Percentiles rank a stretch among this genome's conserved stretches.
Evolutionary conservation across 2,797 vertebrate species (phyloP).

Genomic region (Poecilia velifera): DNA sequence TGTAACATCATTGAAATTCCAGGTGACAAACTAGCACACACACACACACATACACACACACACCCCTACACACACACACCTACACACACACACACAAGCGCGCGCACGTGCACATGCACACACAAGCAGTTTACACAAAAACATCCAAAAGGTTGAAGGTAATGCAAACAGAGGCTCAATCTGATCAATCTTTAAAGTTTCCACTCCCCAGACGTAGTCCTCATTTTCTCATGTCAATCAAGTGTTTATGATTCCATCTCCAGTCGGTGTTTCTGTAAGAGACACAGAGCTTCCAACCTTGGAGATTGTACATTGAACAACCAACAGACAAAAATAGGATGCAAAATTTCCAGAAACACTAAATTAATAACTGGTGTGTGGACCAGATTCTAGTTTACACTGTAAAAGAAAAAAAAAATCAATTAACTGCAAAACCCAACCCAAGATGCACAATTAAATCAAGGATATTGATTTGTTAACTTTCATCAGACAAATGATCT

Average conservation of each 20-base stretch:
- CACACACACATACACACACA: too few species aligned
- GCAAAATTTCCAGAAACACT: not conserved
- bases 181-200: not conserved
- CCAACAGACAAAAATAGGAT: not conserved
- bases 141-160: not conserved
- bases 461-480: not conserved
- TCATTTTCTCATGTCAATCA: too few species aligned
- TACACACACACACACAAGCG: too few species aligned
- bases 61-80: too few species aligned
- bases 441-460: too few species aligned
- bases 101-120: too few species aligned
- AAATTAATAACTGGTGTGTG: not conserved
- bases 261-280: too few species aligned
- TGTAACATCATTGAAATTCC: not conserved
- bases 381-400: not conserved
- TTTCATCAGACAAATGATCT: not conserved
- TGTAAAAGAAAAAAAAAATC: not conserved
- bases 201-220: not conserved
- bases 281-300: not conserved
- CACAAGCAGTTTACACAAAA: too few species aligned
- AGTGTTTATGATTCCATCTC: too few species aligned
- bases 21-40: too few species aligned
- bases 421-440: not conserved
- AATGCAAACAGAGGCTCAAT: not conserved
- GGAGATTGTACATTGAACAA: not conserved